Percentiles rank a stretch among this genome's conserved stretches.
Conservation (phyloP, 2,888 invertebrate species). For the Hemistola chrysoprasaria region DNA sequence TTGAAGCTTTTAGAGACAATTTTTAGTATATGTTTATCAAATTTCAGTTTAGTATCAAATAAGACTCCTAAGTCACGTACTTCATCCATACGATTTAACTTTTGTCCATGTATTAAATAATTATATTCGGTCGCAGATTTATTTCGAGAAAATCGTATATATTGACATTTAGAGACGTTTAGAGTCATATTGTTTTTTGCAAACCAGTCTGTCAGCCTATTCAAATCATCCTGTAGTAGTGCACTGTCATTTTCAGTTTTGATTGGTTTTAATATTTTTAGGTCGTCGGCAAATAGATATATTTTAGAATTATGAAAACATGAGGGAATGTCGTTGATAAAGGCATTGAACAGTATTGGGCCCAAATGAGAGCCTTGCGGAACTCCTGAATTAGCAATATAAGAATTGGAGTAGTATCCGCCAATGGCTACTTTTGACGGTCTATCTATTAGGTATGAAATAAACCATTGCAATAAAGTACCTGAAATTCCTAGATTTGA, state of each 20-base stretch:
- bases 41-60: neutral
- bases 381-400: neutral
- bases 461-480: neutral
- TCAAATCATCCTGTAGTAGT: neutral
- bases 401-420: neutral
- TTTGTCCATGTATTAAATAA: neutral
- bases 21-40: neutral
- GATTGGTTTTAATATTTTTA: neutral
- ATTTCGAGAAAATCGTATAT: constrained; percentile 2
- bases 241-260: neutral
- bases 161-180: neutral
- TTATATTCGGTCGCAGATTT: neutral
- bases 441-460: neutral
- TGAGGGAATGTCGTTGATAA: no score
- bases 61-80: constrained; percentile 1
- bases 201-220: neutral
- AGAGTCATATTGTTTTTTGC: neutral
- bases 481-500: neutral
- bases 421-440: neutral
- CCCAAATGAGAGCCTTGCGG: neutral
- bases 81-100: neutral
- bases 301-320: no score
- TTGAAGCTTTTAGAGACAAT: neutral
- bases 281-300: constrained; percentile 1
- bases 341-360: no score